Evolutionary conservation across 2,113 vertebrate genomes (phyloP), one percentile per base, ranked within the genome.

Genomic region (Psephotus haematonotus): DNA sequence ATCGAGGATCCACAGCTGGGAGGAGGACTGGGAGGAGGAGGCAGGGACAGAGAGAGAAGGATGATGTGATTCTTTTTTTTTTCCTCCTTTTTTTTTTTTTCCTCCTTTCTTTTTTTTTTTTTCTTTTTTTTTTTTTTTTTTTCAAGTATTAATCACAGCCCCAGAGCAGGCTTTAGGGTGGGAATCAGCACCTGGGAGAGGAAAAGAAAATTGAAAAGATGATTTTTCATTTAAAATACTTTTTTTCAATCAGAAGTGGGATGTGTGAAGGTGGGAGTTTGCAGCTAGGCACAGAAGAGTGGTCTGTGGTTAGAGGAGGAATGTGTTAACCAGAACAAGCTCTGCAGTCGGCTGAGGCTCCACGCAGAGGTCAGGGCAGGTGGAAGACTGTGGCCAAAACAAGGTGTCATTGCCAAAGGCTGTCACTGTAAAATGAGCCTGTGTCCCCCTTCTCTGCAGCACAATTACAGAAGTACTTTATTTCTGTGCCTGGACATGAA

Each of bases 151-250:
- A 95, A 96, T 97, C 97, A 94, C 90, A 87, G 88, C 70, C 96
- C 95, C 93, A 97, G 93, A 97, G 80, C 49, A 92, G 82, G 91
- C 94, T 95, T 96, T 27, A 90, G 93, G 92, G 86, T 96, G 95
- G 97, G 97, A 98, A 97, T 96, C 93, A 79, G 91, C 97, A 98
- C 97, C 97, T 97, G 97, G 96, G 92, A 98, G 65, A 96, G 70
- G 64, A 52, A 93, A 90, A 90, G 95, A 93, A 12, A 97, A 88
- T 97, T 92, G 86, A 59, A 59, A 59, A 2, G 81, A 97, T 95
- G 91, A 96, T 96, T 96, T 96, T 85, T 98, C 95, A 93, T 96
- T 94, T 97, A 82, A 94, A 92, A 97, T 87, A 23, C 49, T 4
- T 95, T 94, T 95, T 93, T 95, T 98, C 95, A 96, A 91, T 97